These are phyloP conservation scores for Rousettus leschenaultii DNA, from an alignment of 2,113 vertebrate species.

Conservation along the genomic window DNA sequence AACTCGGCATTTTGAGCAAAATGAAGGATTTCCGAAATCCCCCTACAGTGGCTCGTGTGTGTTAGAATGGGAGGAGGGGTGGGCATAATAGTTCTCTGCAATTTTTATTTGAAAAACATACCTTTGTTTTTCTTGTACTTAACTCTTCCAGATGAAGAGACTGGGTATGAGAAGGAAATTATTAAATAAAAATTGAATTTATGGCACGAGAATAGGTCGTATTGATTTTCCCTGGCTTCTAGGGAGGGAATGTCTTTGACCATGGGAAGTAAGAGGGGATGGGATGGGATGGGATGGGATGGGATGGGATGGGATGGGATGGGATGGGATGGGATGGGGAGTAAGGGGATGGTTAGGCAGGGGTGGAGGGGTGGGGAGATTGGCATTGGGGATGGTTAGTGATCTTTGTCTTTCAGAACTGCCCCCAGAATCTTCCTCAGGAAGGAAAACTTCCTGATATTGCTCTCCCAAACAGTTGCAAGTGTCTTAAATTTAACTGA, in stretches of 20 bases:
- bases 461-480: not conserved
- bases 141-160: not conserved
- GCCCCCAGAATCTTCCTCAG: not conserved
- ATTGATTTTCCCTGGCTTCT: not conserved
- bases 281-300: too few species aligned
- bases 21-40: not conserved
- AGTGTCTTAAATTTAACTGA: constrained; percentile 7
- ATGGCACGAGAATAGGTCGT: not conserved
- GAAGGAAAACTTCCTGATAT: not conserved
- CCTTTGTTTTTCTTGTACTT: not conserved
- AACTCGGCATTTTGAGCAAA: not conserved
- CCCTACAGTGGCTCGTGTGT: not conserved
- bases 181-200: not conserved
- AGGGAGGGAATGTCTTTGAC: not conserved
- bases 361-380: too few species aligned
- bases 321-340: too few species aligned
- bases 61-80: not conserved
- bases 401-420: not conserved
- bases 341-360: not conserved
- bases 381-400: not conserved
- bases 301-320: too few species aligned
- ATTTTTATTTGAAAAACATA: not conserved
- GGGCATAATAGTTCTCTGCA: not conserved
- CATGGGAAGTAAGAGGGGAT: not conserved
- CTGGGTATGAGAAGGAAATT: not conserved